Evolutionary conservation across 2,797 vertebrate species (phyloP), one percentile per base, ranked within the genome.

Genomic region (Takifugu rubripes): DNA sequence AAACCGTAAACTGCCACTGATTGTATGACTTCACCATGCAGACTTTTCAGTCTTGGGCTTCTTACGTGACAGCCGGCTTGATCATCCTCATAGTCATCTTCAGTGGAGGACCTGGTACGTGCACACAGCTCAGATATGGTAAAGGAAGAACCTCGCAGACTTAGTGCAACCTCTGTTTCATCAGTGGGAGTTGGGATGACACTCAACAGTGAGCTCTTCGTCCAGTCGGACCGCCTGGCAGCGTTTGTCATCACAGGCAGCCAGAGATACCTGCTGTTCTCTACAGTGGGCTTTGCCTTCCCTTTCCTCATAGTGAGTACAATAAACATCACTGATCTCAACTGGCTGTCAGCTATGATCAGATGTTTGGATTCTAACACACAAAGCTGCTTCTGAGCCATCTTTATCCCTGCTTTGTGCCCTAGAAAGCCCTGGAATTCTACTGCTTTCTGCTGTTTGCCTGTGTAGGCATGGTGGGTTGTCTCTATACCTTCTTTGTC

Each of bases 271-370:
- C 25, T 70, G 10, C 31, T 69, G 0, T 70, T 89, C 0, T 69
- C 86, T 8, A 0, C 89, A 3, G 21, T 91, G 29, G 90, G 91
- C 17, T 74, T 93, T 4, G 3, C 83, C 52, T 96, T 94, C 72
- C 93, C 94, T 7, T 94, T 94, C 64, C 55, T 95, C 6, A 85
- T 92, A 55, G 94, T 96, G 84, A 90, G 94, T 80, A 42, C 3
- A 33, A 54, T 10, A 9, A 40, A 1, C 36, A 40, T 14, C 36
- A 12, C 10, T 40, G 36, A 40, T 14, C 36, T 3, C 33, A 33
- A 11, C 5, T 9, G 33, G 36, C 36, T 40, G 36, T 14, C 36
- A 40, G 36, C 36, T 40, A 14, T 40, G 36, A 3, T 14, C 12
- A 12, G 31, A 33, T 33, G 31, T 33, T 33, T 33, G 31, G 10